Base-by-base conservation (phyloP, 2,888 invertebrate genomes). In the Griposia aprilina region DNA sequence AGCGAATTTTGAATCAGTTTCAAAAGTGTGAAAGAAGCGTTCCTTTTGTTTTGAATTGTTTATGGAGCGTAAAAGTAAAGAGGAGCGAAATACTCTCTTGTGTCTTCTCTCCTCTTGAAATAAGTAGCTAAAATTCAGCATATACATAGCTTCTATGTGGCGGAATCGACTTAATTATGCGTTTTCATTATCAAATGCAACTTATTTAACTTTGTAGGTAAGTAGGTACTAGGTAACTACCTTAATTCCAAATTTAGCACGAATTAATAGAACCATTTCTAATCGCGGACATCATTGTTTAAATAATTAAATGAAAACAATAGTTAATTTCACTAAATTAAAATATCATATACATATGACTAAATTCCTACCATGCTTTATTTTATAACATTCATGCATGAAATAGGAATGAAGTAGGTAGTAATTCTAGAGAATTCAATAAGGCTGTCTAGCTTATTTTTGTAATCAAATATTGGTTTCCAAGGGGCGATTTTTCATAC, bases 241-340 rank as follows among this genome's bases (percentile, higher is more conserved):
- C 15, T 23, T 41, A 45, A 7, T 41, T 50, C 5, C 59, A 66
- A 52, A 36, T 66, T 55, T 60, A 48, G 30, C 23, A 30, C 2
- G 11, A 78, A 76, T 52, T 77, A 23, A 41, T 48, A 41, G 15
- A 45, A 59, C 15, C 5, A n/a, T 73, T 59, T 65, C n/a, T 36
- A 76, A 63, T 63, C 45, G 2, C 20, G 41, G 50, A 76, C 11
- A 20, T 59, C 11, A 20, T 59, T 23, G n/a, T n/a, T 45, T 41
- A 52, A 52, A 65, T 69, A 59, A 45, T 48, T 23, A 36, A 62
- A 23, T 6, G 3, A 48, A 50, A 68, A 72, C 67, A 72, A 63
- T 83, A n/a, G 45, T 20, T 15, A 8, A 78, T 83, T 68, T 72
- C 6, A 78, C 20, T 68, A 59, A 50, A 82, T 83, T 81, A n/a